phyloP scores from a whole-genome alignment of 2,113 vertebrate genomes.

The Lagenorhynchus albirostris region DNA sequence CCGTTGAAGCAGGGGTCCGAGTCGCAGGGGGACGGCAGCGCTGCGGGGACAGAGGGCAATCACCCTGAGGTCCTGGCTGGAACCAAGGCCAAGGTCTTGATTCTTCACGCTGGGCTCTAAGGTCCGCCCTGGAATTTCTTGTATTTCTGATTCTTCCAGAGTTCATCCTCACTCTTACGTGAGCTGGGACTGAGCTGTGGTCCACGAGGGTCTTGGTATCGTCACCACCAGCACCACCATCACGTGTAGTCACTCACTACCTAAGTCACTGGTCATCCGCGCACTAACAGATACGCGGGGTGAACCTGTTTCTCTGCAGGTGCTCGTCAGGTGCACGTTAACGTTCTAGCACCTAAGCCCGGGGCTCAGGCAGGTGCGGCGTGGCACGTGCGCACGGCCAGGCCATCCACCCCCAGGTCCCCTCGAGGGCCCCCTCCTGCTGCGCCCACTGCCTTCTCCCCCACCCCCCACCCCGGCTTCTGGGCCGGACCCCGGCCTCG shows the following conservation, averaged over 20 bases:
- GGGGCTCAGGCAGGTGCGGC: too few species aligned
- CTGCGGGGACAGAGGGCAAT: conserved; percentile 81
- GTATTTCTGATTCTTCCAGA: not conserved
- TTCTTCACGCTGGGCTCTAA: not conserved
- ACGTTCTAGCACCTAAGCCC: not conserved
- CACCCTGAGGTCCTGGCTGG: not conserved
- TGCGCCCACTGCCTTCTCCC: accelerated
- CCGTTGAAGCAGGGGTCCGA: conserved; percentile 96
- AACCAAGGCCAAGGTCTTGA: accelerated
- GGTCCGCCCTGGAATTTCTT: too few species aligned
- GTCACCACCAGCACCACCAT: accelerated
- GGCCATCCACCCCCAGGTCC: not conserved
- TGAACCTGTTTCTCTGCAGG: not conserved
- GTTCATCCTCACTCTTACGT: not conserved
- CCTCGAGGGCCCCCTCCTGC: too few species aligned
- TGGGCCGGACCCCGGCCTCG: not conserved
- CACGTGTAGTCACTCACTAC: accelerated
- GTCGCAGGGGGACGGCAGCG: conserved; percentile 94
- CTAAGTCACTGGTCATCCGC: accelerated
- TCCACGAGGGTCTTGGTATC: not conserved
- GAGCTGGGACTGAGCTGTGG: not conserved
- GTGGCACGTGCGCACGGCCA: not conserved
- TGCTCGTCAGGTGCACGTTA: accelerated
- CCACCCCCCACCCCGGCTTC: accelerated
- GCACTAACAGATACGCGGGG: accelerated